Percentiles rank a stretch among this genome's conserved stretches.
Conservation (phyloP, 2,888 invertebrate genomes). For the Pseudeuparius sepicola region DNA sequence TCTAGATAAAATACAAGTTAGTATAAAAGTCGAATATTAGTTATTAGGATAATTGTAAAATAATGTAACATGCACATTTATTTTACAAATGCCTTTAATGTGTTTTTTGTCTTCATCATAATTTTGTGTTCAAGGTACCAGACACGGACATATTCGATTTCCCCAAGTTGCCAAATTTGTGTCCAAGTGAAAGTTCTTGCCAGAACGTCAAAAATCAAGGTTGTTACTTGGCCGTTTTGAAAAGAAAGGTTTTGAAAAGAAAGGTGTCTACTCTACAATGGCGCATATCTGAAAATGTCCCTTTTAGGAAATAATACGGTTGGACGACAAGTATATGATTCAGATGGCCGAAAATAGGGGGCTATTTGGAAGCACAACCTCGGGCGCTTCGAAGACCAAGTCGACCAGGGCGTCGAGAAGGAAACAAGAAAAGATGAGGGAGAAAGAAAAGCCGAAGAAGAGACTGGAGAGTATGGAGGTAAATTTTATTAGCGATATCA, state of each 20-base stretch:
- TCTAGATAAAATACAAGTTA: conserved; percentile 25
- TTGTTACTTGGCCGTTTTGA: conserved; percentile 56
- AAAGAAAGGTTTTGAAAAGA: conserved; percentile 49
- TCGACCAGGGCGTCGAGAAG: conserved; percentile 36
- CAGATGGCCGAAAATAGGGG: conserved; percentile 73
- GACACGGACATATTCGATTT: conserved; percentile 61
- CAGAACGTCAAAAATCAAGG: conserved; percentile 44
- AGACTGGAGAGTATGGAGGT: conserved; percentile 33
- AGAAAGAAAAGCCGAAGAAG: conserved; percentile 27
- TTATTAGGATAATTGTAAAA: too few relatives aligned
- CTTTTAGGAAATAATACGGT: conserved; percentile 56
- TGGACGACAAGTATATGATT: conserved; percentile 77
- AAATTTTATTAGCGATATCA: too few relatives aligned
- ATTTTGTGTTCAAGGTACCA: conserved; percentile 48
- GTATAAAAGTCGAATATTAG: too few relatives aligned
- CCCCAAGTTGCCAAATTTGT: conserved; percentile 48
- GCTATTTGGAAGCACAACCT: conserved; percentile 47
- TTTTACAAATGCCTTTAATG: too few relatives aligned
- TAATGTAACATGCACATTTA: too few relatives aligned
- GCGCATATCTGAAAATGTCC: too few relatives aligned
- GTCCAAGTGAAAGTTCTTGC: conserved; percentile 43
- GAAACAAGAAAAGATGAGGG: conserved; percentile 31
- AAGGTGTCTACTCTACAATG: background rate
- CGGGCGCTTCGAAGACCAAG: conserved; percentile 37
- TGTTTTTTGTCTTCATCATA: too few relatives aligned